phyloP scores from a whole-genome alignment of 2,113 vertebrate genomes.

The Pelusios castaneus region DNA sequence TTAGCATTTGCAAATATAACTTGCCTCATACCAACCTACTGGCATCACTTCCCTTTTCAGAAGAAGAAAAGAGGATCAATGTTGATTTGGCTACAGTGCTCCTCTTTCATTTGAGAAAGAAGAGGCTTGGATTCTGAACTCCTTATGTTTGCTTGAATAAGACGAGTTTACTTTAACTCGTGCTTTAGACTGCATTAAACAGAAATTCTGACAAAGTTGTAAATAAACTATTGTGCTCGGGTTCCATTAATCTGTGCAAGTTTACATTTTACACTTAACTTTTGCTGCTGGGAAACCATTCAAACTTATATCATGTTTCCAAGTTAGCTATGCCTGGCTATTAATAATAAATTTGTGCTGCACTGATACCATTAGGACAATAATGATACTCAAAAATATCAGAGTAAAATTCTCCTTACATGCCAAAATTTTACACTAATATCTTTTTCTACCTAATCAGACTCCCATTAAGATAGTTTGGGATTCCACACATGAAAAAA shows the following conservation, averaged over 20 bases:
- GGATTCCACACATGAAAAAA: background rate
- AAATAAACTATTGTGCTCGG: background rate
- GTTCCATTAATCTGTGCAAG: background rate
- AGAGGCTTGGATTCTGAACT: background rate
- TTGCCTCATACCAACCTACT: slow-evolving; percentile 19
- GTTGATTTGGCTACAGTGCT: background rate
- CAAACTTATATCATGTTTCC: background rate
- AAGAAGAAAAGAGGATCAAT: background rate
- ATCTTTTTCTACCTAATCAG: background rate
- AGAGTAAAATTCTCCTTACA: background rate
- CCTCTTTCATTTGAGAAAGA: background rate
- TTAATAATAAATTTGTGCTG: background rate
- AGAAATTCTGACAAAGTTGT: background rate
- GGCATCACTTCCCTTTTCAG: slow-evolving; percentile 20
- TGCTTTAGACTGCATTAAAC: background rate
- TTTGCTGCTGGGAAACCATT: background rate
- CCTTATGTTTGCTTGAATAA: background rate
- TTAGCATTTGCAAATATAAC: background rate
- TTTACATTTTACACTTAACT: background rate
- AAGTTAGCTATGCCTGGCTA: background rate
- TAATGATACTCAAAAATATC: background rate
- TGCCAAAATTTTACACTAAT: background rate
- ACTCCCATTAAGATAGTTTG: background rate
- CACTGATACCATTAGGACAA: background rate
- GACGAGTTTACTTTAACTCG: background rate